Evolutionary conservation across 2,113 vertebrate genomes (phyloP).

Genomic region (Gobio gobio): DNA sequence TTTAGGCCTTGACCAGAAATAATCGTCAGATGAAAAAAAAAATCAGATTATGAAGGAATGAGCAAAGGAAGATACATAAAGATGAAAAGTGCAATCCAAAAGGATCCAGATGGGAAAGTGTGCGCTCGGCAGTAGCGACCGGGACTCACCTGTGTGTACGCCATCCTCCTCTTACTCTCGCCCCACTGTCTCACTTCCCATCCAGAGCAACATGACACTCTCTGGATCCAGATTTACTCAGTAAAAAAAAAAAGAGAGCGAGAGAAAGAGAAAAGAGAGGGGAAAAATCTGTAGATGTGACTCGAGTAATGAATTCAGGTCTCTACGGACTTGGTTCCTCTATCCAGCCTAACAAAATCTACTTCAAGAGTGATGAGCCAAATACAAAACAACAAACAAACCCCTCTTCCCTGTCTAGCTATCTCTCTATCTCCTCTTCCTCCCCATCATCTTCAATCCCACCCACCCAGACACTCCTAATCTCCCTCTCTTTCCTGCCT

Average conservation of each 20-base stretch:
- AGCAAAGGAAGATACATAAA: background rate
- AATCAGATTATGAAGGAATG: background rate
- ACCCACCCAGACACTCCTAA: conserved; percentile 51
- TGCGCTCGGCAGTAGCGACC: conserved; percentile 14
- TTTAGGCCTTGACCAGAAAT: conserved; percentile 17
- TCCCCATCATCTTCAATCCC: conserved; percentile 51
- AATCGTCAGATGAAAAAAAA: background rate
- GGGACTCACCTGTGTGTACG: conserved; percentile 59
- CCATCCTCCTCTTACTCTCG: conserved; percentile 55
- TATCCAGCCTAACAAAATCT: conserved; percentile 24
- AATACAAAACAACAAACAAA: conserved; percentile 41
- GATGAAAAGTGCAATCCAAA: conserved; percentile 4
- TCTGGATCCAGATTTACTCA: conserved; percentile 27
- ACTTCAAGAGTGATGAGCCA: conserved; percentile 29
- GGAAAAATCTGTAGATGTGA: background rate
- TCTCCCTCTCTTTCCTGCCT: conserved; percentile 47
- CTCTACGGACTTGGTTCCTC: background rate
- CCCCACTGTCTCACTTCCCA: conserved; percentile 40
- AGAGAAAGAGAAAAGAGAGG: background rate
- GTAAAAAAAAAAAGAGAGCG: background rate
- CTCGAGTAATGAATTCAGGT: conserved; percentile 17
- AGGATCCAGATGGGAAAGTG: conserved; percentile 1
- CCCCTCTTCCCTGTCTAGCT: conserved; percentile 1
- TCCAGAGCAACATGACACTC: conserved; percentile 49
- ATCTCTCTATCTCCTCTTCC: conserved; percentile 24